Evolutionary conservation across 2,888 invertebrate genomes (phyloP), one percentile per base, ranked within the genome.

Genomic region (Pseudoips prasinana): DNA sequence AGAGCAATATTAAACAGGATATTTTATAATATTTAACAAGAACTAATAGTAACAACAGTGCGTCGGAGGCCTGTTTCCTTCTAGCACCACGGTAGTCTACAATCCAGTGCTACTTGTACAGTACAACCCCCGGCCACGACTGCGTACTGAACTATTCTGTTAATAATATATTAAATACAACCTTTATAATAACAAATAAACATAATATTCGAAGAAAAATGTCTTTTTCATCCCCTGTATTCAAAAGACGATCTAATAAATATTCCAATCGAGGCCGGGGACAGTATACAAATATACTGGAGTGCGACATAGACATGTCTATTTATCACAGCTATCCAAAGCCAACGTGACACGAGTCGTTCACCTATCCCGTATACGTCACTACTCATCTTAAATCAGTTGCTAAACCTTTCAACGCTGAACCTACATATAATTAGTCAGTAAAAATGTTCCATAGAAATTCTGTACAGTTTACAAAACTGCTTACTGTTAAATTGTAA

Each of bases 1-100:
- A 75, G 76, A 81, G 81, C 76, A 77, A 81, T 75, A 75, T 77
- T 78, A 80, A 84, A 85, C 75, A 77, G 74, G 63, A 73, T 63
- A 68, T 68, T 72, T 70, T 64, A 71, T 57, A 48, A 69, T 62
- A 57, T 70, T 79, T 65, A 84, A 86, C 85, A 82, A 81, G 76
- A 75, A 82, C 64, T 73, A 74, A 65, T 70, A 74, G 67, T 77
- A 83, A 82, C 77, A 83, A 84, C 69, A 73, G 73, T 59, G 75
- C 67, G 66, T 67, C 72, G 73, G 77, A 79, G 80, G 79, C 77
- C 75, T 68, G 73, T 70, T 68, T 72, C 65, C 68, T 67, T 64
- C 62, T 85, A 87, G 86, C 87, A 85, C 86, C 85, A 74, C 75
- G 67, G 69, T 65, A 66, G 78, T 70, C 57, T 30, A 17, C 18